Evolutionary conservation across 1,140 invertebrate species (phyloP).

Genomic region (Nylanderia fulva): DNA sequence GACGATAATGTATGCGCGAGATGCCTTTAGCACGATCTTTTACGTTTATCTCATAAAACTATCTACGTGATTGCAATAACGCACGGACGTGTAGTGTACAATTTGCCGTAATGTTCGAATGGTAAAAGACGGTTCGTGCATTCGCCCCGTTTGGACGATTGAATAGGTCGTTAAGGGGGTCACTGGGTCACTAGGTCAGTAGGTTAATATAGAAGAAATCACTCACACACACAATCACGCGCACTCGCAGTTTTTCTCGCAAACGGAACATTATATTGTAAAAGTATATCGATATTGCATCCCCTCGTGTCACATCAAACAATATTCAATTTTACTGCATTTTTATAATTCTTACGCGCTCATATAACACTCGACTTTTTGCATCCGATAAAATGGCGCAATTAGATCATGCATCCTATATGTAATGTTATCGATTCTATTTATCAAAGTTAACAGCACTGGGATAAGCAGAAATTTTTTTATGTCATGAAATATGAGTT

Average conservation of each 20-base stretch:
- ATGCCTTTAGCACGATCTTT: slow-evolving; percentile 13
- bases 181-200: slow-evolving; percentile 51
- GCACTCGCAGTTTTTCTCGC: slow-evolving; percentile 46
- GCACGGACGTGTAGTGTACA: slow-evolving; percentile 11
- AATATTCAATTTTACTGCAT: slow-evolving; percentile 21
- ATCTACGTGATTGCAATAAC: slow-evolving; percentile 46
- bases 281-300: not conserved
- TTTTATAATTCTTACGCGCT: slow-evolving; percentile 24
- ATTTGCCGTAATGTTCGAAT: slow-evolving; percentile 50
- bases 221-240: slow-evolving; percentile 42
- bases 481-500: slow-evolving; percentile 36
- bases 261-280: slow-evolving; percentile 11
- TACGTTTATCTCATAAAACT: slow-evolving; percentile 42
- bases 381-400: slow-evolving; percentile 37
- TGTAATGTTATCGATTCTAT: slow-evolving; percentile 48
- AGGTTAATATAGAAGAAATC: slow-evolving; percentile 50
- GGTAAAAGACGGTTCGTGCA: slow-evolving; percentile 45
- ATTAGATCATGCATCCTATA: slow-evolving; percentile 40
- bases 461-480: slow-evolving; percentile 24
- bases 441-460: slow-evolving; percentile 12
- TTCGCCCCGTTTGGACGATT: slow-evolving; percentile 43
- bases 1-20: not conserved
- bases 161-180: slow-evolving; percentile 48
- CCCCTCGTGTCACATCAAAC: not conserved
- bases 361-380: slow-evolving; percentile 21